These are phyloP conservation scores for Narcine bancroftii DNA, from an alignment of 2,113 vertebrate species.

Conservation along the genomic window DNA sequence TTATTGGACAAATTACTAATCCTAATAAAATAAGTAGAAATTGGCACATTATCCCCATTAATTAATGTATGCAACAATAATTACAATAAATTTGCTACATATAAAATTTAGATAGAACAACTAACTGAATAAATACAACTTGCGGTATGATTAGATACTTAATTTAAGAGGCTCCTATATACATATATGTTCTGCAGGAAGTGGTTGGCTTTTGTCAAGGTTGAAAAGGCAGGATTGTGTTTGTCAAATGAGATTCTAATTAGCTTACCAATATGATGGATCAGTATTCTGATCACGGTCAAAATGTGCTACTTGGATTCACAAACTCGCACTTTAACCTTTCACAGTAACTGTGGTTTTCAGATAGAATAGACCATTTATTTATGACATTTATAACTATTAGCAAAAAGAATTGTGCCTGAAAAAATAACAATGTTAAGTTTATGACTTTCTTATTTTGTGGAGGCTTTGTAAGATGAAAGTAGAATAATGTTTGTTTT, in stretches of 20 bases:
- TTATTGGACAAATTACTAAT: not conserved
- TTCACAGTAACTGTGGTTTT: not conserved
- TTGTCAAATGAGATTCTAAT: not conserved
- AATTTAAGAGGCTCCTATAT: not conserved
- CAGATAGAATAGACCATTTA: constrained; percentile 16
- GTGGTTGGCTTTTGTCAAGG: not conserved
- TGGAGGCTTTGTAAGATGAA: not conserved
- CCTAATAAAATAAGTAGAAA: not conserved
- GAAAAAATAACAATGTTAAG: constrained; percentile 10
- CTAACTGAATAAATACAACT: not conserved
- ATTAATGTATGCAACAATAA: not conserved
- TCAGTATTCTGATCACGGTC: not conserved
- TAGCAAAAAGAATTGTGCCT: not conserved
- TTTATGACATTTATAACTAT: constrained; percentile 10
- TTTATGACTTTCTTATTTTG: constrained; percentile 6
- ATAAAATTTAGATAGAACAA: not conserved
- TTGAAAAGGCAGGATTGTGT: not conserved
- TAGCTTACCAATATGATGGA: not conserved
- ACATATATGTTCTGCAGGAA: too few relatives aligned
- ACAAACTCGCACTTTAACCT: not conserved
- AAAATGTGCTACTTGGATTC: not conserved
- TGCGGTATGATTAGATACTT: not conserved
- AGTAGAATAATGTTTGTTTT: not conserved
- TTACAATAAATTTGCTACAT: not conserved
- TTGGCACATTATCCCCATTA: not conserved